A percentile compares a stretch with the other conserved stretches of the same genome.
Conservation (phyloP, 2,113 vertebrate genomes). For the Dromiciops gliroides region DNA sequence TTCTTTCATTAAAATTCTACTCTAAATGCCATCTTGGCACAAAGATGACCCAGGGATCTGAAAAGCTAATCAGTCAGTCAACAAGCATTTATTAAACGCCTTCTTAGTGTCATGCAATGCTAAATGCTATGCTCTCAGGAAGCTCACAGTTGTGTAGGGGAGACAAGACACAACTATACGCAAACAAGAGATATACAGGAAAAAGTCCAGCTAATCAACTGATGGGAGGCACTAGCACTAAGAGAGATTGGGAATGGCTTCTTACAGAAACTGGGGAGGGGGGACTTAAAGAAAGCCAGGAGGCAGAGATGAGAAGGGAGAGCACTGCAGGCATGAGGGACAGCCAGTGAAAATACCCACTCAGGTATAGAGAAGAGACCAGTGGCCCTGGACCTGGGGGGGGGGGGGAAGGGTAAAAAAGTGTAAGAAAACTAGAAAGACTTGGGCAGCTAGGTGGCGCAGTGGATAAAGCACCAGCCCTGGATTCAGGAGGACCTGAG, state of each 20-base stretch:
- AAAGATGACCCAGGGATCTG: not conserved
- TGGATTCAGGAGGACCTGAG: too few relatives aligned
- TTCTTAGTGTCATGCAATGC: not conserved
- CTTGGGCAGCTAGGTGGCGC: too few relatives aligned
- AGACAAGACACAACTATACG: not conserved
- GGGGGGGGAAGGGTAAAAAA: not conserved
- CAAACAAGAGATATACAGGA: not conserved
- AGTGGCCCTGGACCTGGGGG: not conserved
- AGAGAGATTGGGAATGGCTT: not conserved
- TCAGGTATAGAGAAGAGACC: not conserved
- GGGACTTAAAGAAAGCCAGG: not conserved
- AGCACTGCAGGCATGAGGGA: not conserved
- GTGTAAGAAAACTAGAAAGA: not conserved
- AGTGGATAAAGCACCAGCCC: too few relatives aligned
- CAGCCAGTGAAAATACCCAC: not conserved
- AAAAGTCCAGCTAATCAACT: not conserved
- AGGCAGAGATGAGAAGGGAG: not conserved
- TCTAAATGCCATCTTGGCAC: not conserved
- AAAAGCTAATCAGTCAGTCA: not conserved
- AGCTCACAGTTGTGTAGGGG: not conserved
- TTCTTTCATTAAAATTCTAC: not conserved
- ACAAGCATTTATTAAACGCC: not conserved
- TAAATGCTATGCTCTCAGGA: not conserved
- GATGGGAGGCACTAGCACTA: not conserved
- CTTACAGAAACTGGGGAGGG: not conserved